A percentile compares a stretch with the other conserved stretches of the same genome.
Evolutionary conservation across 2,113 vertebrate species (phyloP).

Genomic region (Chitala chitala): DNA sequence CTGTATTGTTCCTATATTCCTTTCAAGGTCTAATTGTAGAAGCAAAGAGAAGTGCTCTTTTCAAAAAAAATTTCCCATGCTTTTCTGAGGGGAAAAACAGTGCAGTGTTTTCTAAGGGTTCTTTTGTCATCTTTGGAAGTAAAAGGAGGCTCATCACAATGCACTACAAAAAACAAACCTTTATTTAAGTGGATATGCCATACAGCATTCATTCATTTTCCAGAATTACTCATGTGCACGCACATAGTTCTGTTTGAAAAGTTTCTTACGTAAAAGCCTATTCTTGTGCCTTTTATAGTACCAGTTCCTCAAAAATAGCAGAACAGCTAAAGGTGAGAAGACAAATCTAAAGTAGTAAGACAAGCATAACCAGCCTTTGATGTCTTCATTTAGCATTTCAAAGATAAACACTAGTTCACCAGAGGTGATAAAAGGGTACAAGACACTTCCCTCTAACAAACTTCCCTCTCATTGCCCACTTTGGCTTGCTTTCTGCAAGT

Average conservation of each 20-base stretch:
- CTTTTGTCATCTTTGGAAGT: conserved; percentile 25
- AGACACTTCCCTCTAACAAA: too few species aligned
- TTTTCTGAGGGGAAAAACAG: conserved; percentile 17
- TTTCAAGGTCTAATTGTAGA: conserved; percentile 25
- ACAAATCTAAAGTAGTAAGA: conserved; percentile 17
- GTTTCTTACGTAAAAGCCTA: conserved; percentile 21
- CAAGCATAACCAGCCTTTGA: conserved; percentile 11
- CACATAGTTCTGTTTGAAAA: conserved; percentile 20
- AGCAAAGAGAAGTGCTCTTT: conserved; percentile 25
- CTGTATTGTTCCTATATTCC: neutral
- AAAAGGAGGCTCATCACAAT: conserved; percentile 22
- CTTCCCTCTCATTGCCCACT: too few species aligned
- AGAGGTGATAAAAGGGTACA: neutral
- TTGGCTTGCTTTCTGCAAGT: too few species aligned
- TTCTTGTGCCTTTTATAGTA: conserved; percentile 8
- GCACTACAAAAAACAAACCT: conserved; percentile 18
- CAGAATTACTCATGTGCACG: conserved; percentile 1
- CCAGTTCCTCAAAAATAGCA: neutral
- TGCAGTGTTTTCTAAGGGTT: conserved; percentile 14
- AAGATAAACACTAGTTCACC: neutral
- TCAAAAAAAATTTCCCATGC: conserved; percentile 11
- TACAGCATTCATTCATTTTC: neutral
- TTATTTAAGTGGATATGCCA: conserved; percentile 17
- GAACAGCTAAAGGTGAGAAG: conserved; percentile 1
- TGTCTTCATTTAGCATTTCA: conserved; percentile 20